Evolutionary conservation across 2,888 invertebrate species (phyloP).

Genomic region (Sylvicola cinctus): DNA sequence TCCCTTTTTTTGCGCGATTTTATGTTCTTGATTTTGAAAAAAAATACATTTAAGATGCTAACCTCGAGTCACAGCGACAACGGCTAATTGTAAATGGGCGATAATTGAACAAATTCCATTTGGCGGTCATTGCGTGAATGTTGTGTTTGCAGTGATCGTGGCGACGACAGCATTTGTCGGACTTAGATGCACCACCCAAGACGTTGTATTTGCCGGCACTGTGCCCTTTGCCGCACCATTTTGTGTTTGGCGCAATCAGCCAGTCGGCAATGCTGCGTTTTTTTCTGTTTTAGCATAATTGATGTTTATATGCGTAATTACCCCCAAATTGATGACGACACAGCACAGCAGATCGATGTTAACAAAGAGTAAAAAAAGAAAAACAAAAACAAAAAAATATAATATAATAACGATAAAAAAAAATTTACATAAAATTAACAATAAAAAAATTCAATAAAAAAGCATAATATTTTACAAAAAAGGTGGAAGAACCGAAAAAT

Average conservation of each 20-base stretch:
- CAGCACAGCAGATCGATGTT: too few species aligned
- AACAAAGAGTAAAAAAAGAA: neutral
- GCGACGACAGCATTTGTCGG: constrained; percentile 72
- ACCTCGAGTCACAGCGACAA: constrained; percentile 82
- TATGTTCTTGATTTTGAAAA: too few species aligned
- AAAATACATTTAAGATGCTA: constrained; percentile 20
- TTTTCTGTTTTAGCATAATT: constrained; percentile 10
- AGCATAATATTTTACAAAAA: neutral
- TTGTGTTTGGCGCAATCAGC: constrained; percentile 70
- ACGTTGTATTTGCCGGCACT: constrained; percentile 61
- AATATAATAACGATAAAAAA: neutral
- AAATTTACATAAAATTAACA: neutral
- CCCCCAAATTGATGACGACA: too few species aligned
- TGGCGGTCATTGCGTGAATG: constrained; percentile 64
- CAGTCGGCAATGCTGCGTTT: constrained; percentile 31
- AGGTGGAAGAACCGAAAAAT: neutral
- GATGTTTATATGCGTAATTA: too few species aligned
- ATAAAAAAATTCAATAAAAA: neutral
- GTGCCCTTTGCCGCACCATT: constrained; percentile 85
- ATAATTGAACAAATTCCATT: constrained; percentile 76
- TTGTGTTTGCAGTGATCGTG: constrained; percentile 77
- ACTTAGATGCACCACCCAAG: constrained; percentile 61
- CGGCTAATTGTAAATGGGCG: constrained; percentile 78
- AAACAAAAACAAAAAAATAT: constrained; percentile 1
- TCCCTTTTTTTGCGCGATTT: too few species aligned